These are phyloP conservation scores for Drosophila kanekoi DNA, from an alignment of 2,888 invertebrate genomes.

Conservation along the genomic window DNA sequence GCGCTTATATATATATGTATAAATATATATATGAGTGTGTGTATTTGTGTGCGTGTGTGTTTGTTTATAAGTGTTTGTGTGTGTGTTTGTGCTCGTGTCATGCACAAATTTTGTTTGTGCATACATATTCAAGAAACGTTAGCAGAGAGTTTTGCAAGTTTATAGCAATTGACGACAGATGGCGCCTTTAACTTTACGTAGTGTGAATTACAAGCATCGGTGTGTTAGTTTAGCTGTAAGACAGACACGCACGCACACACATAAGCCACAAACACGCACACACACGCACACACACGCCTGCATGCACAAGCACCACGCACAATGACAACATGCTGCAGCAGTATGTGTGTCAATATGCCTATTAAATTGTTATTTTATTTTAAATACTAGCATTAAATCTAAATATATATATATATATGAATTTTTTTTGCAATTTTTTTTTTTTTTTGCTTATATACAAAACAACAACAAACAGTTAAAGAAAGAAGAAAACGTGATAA, in stretches of 20 bases:
- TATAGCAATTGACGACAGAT: slow-evolving; percentile 24
- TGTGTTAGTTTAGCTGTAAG: slow-evolving; percentile 48
- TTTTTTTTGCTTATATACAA: slow-evolving; percentile 47
- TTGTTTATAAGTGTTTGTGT: slow-evolving; percentile 2
- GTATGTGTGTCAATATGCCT: slow-evolving; percentile 65
- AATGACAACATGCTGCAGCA: slow-evolving; percentile 53
- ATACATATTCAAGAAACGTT: slow-evolving; percentile 54
- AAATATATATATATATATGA: slow-evolving; percentile 23
- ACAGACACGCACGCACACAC: slow-evolving; percentile 7
- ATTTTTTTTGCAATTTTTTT: slow-evolving; percentile 26
- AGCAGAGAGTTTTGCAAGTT: slow-evolving; percentile 8
- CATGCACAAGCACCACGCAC: slow-evolving; percentile 31
- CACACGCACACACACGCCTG: slow-evolving; percentile 18
- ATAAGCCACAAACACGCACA: slow-evolving; percentile 11
- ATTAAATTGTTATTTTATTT: slow-evolving; percentile 78
- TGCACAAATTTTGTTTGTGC: slow-evolving; percentile 52
- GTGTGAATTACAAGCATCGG: slow-evolving; percentile 35
- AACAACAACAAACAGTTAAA: slow-evolving; percentile 36
- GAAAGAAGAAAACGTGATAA: slow-evolving; percentile 71
- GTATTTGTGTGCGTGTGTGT: slow-evolving; percentile 10
- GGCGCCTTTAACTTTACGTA: slow-evolving; percentile 32
- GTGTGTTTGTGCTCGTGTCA: slow-evolving; percentile 17
- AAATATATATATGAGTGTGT: neutral
- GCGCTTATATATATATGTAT: slow-evolving; percentile 5
- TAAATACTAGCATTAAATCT: slow-evolving; percentile 63